Conservation (phyloP, 2,888 invertebrate genomes). For the Pheosia gnoma region DNA sequence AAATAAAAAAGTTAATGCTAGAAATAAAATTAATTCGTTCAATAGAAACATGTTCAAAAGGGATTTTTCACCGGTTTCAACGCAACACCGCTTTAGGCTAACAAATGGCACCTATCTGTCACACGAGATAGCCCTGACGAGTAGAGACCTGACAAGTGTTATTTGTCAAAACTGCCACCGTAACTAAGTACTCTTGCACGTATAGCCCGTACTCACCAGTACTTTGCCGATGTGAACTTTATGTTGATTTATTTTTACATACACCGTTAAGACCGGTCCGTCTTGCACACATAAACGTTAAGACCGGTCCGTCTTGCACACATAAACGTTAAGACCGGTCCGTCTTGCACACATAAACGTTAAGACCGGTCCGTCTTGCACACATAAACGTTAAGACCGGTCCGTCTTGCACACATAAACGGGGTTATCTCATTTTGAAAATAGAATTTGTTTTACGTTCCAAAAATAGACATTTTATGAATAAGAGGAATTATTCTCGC, state of each 20-base stretch:
- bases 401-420: conserved; percentile 45
- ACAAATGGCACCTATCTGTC: conserved; percentile 70
- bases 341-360: conserved; percentile 44
- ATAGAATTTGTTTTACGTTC: conserved; percentile 27
- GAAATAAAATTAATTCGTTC: conserved; percentile 39
- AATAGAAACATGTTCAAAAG: conserved; percentile 28
- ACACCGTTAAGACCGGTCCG: conserved; percentile 24
- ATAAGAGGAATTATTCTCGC: neutral
- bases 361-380: conserved; percentile 30
- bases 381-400: conserved; percentile 33
- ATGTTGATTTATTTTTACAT: conserved; percentile 47
- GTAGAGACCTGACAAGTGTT: conserved; percentile 58
- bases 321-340: conserved; percentile 42
- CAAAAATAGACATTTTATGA: conserved; percentile 6
- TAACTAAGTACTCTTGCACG: conserved; percentile 43
- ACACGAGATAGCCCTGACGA: conserved; percentile 64
- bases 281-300: conserved; percentile 43
- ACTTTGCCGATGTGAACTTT: conserved; percentile 45
- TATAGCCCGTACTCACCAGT: conserved; percentile 10
- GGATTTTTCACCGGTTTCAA: conserved; percentile 48
- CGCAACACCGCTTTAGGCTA: conserved; percentile 50
- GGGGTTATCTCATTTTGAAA: conserved; percentile 42
- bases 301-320: conserved; percentile 40
- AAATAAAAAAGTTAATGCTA: neutral
- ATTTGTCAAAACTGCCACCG: conserved; percentile 66